Conservation (phyloP, 2,888 invertebrate genomes). For the Mesoligia furuncula region DNA sequence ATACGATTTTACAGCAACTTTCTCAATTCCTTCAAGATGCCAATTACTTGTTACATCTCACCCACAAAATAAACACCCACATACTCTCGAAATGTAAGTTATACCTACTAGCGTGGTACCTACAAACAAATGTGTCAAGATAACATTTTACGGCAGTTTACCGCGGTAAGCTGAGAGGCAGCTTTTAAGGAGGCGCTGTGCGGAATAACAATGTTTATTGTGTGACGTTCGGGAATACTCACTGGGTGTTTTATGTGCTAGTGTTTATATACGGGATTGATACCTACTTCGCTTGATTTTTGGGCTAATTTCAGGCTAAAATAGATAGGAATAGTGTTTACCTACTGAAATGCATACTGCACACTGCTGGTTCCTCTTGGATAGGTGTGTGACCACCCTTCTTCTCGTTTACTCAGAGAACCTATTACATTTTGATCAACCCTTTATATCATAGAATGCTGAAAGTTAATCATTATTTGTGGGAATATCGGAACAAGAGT, state of each 20-base stretch:
- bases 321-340: background rate
- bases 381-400: background rate
- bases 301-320: background rate
- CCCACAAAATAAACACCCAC: conserved; percentile 1
- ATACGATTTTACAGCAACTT: background rate
- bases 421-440: background rate
- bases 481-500: no score
- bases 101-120: background rate
- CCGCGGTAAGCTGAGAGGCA: conserved; percentile 54
- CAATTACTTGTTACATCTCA: conserved; percentile 8
- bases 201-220: conserved; percentile 62
- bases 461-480: no score
- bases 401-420: background rate
- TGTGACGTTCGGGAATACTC: conserved; percentile 15
- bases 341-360: background rate
- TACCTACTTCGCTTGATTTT: conserved; percentile 5
- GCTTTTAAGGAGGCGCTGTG: conserved; percentile 52
- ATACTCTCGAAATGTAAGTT: background rate
- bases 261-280: conserved; percentile 1
- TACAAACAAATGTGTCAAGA: conserved; percentile 41
- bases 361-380: background rate
- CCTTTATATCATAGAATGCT: background rate
- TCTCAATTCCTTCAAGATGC: background rate
- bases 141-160: conserved; percentile 58
- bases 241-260: background rate